Evolutionary conservation across 2,797 vertebrate genomes (phyloP).

Genomic region (Denticeps clupeoides): DNA sequence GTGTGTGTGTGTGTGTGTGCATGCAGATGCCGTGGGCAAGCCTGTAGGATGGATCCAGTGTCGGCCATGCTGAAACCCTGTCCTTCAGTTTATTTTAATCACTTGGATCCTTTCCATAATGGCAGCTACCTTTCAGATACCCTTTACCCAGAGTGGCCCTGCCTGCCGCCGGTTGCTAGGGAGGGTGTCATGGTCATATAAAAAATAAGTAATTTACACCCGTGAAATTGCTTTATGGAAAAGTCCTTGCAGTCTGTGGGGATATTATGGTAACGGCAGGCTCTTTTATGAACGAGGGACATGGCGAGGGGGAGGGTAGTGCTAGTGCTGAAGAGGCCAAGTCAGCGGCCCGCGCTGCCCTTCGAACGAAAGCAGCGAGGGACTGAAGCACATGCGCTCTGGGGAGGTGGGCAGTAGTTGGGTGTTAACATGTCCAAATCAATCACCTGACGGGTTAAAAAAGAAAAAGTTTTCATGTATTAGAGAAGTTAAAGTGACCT

Average conservation of each 20-base stretch:
- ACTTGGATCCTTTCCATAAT: conserved; percentile 49
- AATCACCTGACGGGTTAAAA: too few species aligned
- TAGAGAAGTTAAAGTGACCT: too few species aligned
- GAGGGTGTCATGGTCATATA: conserved; percentile 41
- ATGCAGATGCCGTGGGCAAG: conserved; percentile 77
- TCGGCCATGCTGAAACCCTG: conserved; percentile 26
- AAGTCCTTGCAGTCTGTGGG: conserved; percentile 44
- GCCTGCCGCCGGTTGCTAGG: conserved; percentile 24
- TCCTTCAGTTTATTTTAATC: conserved; percentile 49
- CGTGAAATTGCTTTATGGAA: conserved; percentile 49
- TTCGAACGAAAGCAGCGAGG: too few species aligned
- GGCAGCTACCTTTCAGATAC: conserved; percentile 49
- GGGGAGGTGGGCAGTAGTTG: too few species aligned
- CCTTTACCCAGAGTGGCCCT: conserved; percentile 43
- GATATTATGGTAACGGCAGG: conserved; percentile 47
- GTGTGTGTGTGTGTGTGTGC: too few species aligned
- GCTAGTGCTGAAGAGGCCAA: neutral
- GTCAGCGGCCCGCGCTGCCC: too few species aligned
- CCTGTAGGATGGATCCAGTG: conserved; percentile 59
- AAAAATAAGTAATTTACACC: conserved; percentile 48
- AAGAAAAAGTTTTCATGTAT: too few species aligned
- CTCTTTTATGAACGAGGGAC: conserved; percentile 42
- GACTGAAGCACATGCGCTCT: too few species aligned
- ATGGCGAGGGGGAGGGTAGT: conserved; percentile 3
- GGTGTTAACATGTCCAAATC: too few species aligned